These are phyloP conservation scores for Aricia artaxerxes DNA, from an alignment of 2,888 invertebrate genomes.

Conservation along the genomic window DNA sequence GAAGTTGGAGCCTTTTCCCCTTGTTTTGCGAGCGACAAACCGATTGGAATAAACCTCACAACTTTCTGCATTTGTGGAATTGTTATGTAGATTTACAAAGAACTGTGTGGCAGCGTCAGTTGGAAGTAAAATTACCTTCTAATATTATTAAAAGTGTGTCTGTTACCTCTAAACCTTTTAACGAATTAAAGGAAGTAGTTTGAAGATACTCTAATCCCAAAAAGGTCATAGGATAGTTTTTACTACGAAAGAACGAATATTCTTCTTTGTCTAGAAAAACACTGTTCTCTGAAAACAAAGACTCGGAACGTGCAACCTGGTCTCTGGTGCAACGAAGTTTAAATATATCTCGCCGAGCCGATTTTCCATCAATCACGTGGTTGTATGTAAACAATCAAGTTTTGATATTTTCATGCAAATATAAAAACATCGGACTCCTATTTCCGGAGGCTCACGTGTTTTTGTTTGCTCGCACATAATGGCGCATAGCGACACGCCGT, in stretches of 20 bases:
- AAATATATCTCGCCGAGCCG: background rate
- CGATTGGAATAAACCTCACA: background rate
- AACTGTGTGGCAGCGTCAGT: background rate
- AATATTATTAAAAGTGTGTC: background rate
- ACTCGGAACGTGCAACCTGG: background rate
- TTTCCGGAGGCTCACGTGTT: slow-evolving; percentile 55
- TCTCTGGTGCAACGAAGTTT: too few relatives aligned
- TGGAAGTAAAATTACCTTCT: background rate
- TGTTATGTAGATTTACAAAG: background rate
- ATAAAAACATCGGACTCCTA: slow-evolving; percentile 47
- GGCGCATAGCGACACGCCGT: slow-evolving; percentile 60
- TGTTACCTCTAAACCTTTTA: too few relatives aligned
- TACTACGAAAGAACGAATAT: too few relatives aligned
- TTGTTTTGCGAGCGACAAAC: slow-evolving; percentile 3
- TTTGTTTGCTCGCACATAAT: slow-evolving; percentile 65
- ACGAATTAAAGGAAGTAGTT: too few relatives aligned
- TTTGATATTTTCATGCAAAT: slow-evolving; percentile 39
- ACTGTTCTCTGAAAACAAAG: too few relatives aligned
- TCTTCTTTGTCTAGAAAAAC: too few relatives aligned
- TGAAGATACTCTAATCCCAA: too few relatives aligned
- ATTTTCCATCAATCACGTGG: background rate
- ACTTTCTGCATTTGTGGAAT: background rate
- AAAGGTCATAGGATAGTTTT: too few relatives aligned
- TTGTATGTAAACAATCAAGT: slow-evolving; percentile 42
- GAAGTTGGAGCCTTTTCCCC: background rate